Conservation (phyloP, 2,797 vertebrate species). For the Acanthurus leucopareius region DNA sequence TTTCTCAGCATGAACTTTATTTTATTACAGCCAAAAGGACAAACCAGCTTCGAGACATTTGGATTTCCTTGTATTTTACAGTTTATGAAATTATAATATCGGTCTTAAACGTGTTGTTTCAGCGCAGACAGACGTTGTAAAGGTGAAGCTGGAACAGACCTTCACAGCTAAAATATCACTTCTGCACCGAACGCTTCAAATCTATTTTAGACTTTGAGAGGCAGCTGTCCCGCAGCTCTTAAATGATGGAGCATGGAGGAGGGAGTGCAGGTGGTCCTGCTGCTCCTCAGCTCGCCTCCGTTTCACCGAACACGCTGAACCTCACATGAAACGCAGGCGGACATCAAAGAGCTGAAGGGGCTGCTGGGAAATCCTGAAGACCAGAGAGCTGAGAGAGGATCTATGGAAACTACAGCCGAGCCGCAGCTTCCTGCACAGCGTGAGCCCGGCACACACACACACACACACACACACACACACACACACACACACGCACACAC, state of each 20-base stretch:
- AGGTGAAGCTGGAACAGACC: not conserved
- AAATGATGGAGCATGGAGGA: constrained; percentile 37
- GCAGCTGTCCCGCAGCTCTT: constrained; percentile 7
- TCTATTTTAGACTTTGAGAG: not conserved
- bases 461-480: constrained; percentile 8
- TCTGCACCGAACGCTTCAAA: not conserved
- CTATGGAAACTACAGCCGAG: constrained; percentile 25
- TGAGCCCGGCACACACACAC: not conserved
- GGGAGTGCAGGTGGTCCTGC: constrained; percentile 22
- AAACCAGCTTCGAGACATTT: no score
- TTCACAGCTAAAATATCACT: not conserved
- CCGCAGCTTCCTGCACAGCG: constrained; percentile 22
- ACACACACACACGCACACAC: constrained; percentile 1
- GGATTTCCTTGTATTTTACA: not conserved
- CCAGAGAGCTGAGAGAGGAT: not conserved
- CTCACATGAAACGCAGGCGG: constrained; percentile 22
- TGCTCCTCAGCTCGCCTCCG: not conserved
- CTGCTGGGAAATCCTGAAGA: constrained; percentile 15
- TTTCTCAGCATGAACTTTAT: no score
- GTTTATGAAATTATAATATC: not conserved
- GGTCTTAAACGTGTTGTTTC: not conserved
- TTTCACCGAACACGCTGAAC: not conserved
- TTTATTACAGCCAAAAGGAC: no score
- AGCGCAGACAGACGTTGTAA: no score
- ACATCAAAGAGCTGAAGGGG: constrained; percentile 43